These are phyloP conservation scores for Cuculus canorus DNA, from an alignment of 2,797 vertebrate species.

Conservation along the genomic window DNA sequence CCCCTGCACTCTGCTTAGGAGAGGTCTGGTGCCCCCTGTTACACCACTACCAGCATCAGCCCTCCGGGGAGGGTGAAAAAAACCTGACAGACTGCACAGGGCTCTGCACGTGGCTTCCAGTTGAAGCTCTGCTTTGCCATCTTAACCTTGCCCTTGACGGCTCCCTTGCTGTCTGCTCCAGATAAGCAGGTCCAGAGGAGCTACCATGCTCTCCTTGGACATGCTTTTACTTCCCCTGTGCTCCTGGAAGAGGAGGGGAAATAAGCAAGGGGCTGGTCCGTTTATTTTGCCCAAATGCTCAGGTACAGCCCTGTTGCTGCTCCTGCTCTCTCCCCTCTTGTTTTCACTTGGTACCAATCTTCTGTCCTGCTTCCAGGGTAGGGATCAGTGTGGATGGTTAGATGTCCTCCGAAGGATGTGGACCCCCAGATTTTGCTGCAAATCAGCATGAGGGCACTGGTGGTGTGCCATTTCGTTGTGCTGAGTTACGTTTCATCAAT, in stretches of 20 bases:
- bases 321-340: neutral
- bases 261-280: neutral
- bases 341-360: neutral
- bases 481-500: neutral
- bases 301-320: neutral
- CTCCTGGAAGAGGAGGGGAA: neutral
- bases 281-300: neutral
- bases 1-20: neutral
- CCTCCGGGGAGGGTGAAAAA: fast-evolving
- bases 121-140: neutral
- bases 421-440: neutral
- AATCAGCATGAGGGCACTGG: fast-evolving
- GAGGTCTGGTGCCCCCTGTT: neutral
- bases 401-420: neutral
- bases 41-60: too few relatives aligned
- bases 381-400: neutral
- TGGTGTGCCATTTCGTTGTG: neutral
- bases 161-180: neutral
- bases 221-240: too few relatives aligned
- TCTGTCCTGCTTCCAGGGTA: neutral
- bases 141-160: neutral
- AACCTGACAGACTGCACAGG: neutral
- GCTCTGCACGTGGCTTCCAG: neutral
- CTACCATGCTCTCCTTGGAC: neutral
- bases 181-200: neutral